These are phyloP conservation scores for Struthio camelus DNA, from an alignment of 2,113 vertebrate genomes.

Conservation along the genomic window DNA sequence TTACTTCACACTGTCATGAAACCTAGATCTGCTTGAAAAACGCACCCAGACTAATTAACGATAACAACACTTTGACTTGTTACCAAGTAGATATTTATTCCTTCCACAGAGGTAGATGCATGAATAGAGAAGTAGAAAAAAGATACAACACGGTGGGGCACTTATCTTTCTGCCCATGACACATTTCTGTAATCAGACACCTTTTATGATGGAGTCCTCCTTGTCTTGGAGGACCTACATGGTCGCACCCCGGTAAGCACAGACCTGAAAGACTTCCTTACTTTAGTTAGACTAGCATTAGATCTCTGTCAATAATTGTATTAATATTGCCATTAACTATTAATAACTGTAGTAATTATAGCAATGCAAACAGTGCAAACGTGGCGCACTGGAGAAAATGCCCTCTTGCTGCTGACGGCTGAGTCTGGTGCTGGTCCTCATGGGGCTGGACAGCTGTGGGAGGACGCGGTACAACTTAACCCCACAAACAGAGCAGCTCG, in stretches of 20 bases:
- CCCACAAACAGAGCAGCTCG: neutral
- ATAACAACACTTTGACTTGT: neutral
- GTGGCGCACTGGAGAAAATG: neutral
- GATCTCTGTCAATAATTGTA: rapidly evolving
- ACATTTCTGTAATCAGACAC: neutral
- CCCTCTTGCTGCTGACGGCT: neutral
- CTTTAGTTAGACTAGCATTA: rapidly evolving
- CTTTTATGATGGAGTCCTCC: rapidly evolving
- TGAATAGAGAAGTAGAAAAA: neutral
- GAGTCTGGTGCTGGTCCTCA: no score
- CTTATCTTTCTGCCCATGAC: no score
- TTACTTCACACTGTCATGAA: rapidly evolving
- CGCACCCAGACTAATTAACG: neutral
- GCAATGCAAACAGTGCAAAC: rapidly evolving
- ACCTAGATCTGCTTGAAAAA: neutral
- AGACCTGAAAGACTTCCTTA: rapidly evolving
- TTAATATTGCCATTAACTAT: rapidly evolving
- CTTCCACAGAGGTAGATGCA: neutral
- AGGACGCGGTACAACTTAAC: no score
- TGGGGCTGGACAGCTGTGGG: neutral
- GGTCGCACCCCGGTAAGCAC: neutral
- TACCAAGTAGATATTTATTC: neutral
- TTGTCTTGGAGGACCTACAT: rapidly evolving
- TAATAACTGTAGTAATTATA: no score
- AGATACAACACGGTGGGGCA: rapidly evolving